Base-by-base conservation (phyloP, 2,797 vertebrate genomes). In the Xenentodon cancila region DNA sequence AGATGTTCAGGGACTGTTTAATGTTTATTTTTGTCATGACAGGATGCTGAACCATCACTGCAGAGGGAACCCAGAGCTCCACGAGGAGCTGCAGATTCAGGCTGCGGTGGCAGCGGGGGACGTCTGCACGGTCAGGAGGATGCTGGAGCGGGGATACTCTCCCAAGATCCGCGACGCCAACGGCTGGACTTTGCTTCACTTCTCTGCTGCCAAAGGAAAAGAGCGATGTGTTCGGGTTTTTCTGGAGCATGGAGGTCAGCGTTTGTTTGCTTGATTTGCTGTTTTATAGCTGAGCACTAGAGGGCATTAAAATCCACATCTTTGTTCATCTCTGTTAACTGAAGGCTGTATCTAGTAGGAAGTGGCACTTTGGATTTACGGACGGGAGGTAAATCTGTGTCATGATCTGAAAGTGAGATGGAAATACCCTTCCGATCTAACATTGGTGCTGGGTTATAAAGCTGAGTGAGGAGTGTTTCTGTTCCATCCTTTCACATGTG, bases 1-100 rank as follows among this genome's bases (percentile, higher is more conserved):
- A 32, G 30, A 32, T 9, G 3, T 11, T 12, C 3, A 12, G 9
- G 11, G 30, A 30, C 5, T 30, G 7, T 30, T 30, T 30, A 30
- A 5, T 30, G 4, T 30, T 12, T 37, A 4, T 37, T 37, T 13
- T 37, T 13, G 6, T 13, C 34, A 2, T 94, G 92, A 93, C 94
- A 99, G 96, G 95, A 99, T 99, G 97, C 95, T 98, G 94, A 97
- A 98, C 94, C 97, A 98, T 92, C 97, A 99, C 89, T 99, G 97
- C 91, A 94, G 97, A 89, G 94, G 97, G 90, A 98, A 98, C 92
- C 96, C 97, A 67, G 97, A 99, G 77, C 95, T 98, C 59, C 97
- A 98, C 90, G 97, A 99, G 86, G 97, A 99, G 92, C 91, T 99
- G 93, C 97, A 98, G 95, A 99, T 99, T 77, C 97, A 99, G 93